A percentile compares a stretch with the other conserved stretches of the same genome.
These are phyloP conservation scores for Athene cunicularia DNA, from an alignment of 2,113 vertebrate genomes.

Conservation along the genomic window DNA sequence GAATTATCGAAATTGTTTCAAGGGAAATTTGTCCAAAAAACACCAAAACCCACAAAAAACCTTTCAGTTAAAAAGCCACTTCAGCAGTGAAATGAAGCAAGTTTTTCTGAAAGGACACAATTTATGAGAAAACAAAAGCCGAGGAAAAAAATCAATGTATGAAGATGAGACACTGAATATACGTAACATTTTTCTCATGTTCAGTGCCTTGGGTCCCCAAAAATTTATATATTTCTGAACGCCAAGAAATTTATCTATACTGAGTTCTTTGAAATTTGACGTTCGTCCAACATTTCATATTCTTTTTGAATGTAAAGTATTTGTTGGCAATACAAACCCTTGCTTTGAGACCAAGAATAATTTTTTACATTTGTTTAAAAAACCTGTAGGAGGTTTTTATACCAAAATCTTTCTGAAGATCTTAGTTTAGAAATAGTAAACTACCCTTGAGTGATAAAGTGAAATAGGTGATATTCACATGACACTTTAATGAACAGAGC, in stretches of 20 bases:
- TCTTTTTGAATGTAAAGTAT: background rate
- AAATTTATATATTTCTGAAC: background rate
- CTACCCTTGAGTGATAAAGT: background rate
- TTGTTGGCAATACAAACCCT: background rate
- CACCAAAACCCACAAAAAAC: accelerated
- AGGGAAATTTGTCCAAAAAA: background rate
- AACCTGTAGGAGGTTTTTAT: background rate
- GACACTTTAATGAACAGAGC: background rate
- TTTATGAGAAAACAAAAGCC: background rate
- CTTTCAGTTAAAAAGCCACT: background rate
- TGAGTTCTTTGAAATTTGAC: background rate
- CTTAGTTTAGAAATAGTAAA: background rate
- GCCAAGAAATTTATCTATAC: background rate
- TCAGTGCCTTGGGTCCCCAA: background rate
- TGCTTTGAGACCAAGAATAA: background rate
- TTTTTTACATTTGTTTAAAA: background rate
- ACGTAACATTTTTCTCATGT: accelerated
- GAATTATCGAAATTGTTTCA: background rate
- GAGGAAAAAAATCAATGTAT: background rate
- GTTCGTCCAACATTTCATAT: background rate
- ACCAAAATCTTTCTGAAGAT: background rate
- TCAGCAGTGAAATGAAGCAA: background rate
- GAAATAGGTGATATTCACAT: background rate
- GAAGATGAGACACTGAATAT: background rate
- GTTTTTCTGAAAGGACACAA: background rate